Conservation (phyloP, 2,113 vertebrate species). For the Nesogale talazaci region DNA sequence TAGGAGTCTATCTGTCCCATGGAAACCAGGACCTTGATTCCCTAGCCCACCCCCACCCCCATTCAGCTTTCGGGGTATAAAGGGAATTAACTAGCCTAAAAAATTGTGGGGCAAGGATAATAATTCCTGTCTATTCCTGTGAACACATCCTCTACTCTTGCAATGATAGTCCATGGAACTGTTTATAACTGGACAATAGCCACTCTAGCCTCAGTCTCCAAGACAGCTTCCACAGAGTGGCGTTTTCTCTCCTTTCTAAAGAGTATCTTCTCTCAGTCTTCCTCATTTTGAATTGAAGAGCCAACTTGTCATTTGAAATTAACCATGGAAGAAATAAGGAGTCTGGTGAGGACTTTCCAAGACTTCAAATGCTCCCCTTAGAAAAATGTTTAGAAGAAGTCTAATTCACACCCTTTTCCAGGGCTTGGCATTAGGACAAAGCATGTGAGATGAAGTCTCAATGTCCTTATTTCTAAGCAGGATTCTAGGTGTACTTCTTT, state of each 20-base stretch:
- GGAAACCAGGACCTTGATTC: background rate
- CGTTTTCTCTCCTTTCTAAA: slow-evolving; percentile 35
- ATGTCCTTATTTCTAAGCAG: no score
- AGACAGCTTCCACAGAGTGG: slow-evolving; percentile 50
- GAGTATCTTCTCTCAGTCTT: background rate
- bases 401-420: background rate
- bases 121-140: background rate
- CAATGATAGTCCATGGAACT: background rate
- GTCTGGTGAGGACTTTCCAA: background rate
- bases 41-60: background rate
- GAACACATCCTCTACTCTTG: background rate
- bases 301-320: background rate
- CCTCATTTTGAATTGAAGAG: background rate
- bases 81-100: slow-evolving; percentile 42
- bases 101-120: background rate
- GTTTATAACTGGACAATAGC: slow-evolving; percentile 61
- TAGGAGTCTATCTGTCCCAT: background rate
- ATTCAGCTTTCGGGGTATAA: slow-evolving; percentile 33
- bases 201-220: background rate
- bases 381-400: background rate
- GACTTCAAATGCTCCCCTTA: background rate
- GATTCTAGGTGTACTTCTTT: no score
- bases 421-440: fast-evolving
- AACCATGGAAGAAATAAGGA: background rate
- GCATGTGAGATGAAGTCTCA: no score